Conservation (phyloP, 2,888 invertebrate species). For the Parnassius apollo region DNA sequence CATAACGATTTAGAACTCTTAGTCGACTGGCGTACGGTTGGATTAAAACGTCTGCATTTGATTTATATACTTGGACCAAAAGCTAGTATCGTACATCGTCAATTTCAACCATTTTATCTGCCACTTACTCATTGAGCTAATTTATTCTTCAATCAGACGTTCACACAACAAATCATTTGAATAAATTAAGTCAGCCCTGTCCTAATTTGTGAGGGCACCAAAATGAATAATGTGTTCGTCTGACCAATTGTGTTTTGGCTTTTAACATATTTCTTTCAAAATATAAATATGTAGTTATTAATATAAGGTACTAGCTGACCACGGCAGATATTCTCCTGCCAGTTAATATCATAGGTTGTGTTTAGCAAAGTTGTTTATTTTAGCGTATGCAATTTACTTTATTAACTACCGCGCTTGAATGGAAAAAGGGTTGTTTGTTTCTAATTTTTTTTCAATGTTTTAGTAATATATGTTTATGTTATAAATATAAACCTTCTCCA, state of each 20-base stretch:
- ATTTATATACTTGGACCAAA: not conserved
- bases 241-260: not conserved
- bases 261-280: not conserved
- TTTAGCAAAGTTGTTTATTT: too few species aligned
- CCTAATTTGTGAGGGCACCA: constrained; percentile 30
- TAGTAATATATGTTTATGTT: too few species aligned
- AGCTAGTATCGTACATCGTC: not conserved
- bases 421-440: too few species aligned
- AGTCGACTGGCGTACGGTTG: too few species aligned
- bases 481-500: too few species aligned
- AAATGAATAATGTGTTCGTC: constrained; percentile 3
- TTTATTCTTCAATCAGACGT: constrained; percentile 35
- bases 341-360: too few species aligned
- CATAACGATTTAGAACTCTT: too few species aligned
- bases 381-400: too few species aligned
- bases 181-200: constrained; percentile 38
- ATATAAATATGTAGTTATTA: not conserved
- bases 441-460: too few species aligned
- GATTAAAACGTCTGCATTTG: not conserved
- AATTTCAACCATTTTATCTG: constrained; percentile 5
- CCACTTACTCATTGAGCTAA: constrained; percentile 43
- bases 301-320: too few species aligned
- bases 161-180: constrained; percentile 41
- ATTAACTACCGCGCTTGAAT: too few species aligned
- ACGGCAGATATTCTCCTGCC: too few species aligned